A percentile compares a stretch with the other conserved stretches of the same genome.
These are phyloP conservation scores for Pteropus alecto DNA, from an alignment of 2,113 vertebrate species.

Conservation along the genomic window DNA sequence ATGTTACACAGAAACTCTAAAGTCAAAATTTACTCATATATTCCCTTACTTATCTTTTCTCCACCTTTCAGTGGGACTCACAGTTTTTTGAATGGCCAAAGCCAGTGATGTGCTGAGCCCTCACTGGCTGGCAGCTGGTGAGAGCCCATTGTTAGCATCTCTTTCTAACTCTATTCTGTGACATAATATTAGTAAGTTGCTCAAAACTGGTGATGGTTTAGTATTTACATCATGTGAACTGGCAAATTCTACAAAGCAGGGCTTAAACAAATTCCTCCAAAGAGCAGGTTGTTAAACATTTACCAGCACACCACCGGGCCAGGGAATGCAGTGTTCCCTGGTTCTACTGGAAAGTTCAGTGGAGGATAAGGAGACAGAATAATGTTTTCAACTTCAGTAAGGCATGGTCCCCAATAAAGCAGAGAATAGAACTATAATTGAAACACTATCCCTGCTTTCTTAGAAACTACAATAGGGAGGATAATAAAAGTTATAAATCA, in stretches of 20 bases:
- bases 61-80: not conserved
- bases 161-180: not conserved
- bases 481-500: not conserved
- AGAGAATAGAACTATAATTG: not conserved
- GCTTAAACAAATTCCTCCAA: not conserved
- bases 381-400: not conserved
- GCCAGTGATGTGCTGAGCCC: not conserved
- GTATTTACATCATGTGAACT: not conserved
- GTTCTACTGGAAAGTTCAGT: not conserved
- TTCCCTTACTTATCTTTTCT: not conserved
- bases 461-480: not conserved
- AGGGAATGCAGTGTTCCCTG: not conserved
- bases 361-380: not conserved
- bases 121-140: not conserved
- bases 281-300: not conserved
- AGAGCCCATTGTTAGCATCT: not conserved
- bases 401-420: not conserved
- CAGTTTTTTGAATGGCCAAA: not conserved
- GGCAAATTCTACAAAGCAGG: not conserved
- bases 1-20: not conserved
- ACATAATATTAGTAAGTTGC: not conserved
- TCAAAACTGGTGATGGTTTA: not conserved
- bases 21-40: not conserved
- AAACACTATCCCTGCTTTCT: not conserved
- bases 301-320: not conserved